Evolutionary conservation across 2,113 vertebrate species (phyloP), one percentile per base, ranked within the genome.

Genomic region (Macrotis lagotis): DNA sequence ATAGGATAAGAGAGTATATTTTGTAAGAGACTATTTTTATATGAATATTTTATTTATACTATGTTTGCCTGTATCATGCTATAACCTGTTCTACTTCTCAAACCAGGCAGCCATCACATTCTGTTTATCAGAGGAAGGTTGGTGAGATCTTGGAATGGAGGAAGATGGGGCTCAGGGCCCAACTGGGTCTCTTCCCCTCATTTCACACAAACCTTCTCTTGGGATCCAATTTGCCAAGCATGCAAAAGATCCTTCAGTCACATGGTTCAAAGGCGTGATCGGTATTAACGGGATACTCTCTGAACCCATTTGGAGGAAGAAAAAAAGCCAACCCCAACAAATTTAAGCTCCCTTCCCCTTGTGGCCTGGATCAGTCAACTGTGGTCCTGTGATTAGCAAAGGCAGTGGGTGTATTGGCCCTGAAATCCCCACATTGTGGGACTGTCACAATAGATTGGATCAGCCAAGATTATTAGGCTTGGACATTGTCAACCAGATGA

Each of bases 21-120:
- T 99, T 99, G 98, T 99, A 99, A 99, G 98, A 99, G 99, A 99
- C 99, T 99, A 99, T 99, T 99, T 99, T 99, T 99, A 99, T 99
- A 99, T 99, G 98, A 99, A 99, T 99, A 98, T 99, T 99, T 99
- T 99, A 99, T 99, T 99, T 99, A 99, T 99, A 99, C 99, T 96
- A 98, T 88, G 98, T 99, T 98, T 98, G 97, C 98, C 98, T 98
- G 97, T 98, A 96, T 98, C 98, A 97, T 97, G 98, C 98, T 96
- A 89, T 97, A 97, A 98, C 98, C 97, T 97, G 96, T 98, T 96
- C 96, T 97, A 97, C 98, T 98, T 97, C 97, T 98, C 97, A 97
- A 97, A 97, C 96, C 97, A 97, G 95, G 95, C 97, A 96, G 98
- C 97, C 96, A 92, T 95, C 97, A 97, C 98, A 97, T 98, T 97